A percentile compares a stretch with the other conserved stretches of the same genome.
Conservation (phyloP, 2,113 vertebrate species). For the Cottus gobio region DNA sequence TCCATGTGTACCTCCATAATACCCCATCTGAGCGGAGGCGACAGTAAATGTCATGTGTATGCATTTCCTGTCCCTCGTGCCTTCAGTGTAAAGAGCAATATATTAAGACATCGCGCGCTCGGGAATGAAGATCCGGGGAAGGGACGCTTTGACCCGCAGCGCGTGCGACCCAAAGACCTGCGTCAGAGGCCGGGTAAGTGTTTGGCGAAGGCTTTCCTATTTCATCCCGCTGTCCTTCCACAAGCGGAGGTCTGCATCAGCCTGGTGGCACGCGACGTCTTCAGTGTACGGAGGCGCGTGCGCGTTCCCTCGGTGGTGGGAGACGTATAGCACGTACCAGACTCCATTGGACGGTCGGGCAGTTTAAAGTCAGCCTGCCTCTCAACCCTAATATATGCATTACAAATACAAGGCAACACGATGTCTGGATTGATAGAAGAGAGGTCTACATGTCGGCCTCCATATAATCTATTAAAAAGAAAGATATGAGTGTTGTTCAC, state of each 20-base stretch:
- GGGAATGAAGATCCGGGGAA: constrained; percentile 4
- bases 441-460: neutral
- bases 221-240: neutral
- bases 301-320: neutral
- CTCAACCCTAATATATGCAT: accelerated
- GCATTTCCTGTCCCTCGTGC: constrained; percentile 41
- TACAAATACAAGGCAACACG: accelerated
- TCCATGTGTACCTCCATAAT: no score
- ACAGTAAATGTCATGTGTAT: neutral
- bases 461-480: accelerated
- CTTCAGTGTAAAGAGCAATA: constrained; percentile 32
- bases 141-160: constrained; percentile 29
- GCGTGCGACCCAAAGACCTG: constrained; percentile 19
- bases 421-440: accelerated
- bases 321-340: neutral
- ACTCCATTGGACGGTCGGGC: neutral
- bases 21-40: neutral
- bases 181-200: constrained; percentile 60
- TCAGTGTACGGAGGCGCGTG: neutral
- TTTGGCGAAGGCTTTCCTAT: neutral
- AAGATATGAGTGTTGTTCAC: neutral
- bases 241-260: constrained; percentile 3
- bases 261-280: neutral
- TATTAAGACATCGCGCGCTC: neutral
- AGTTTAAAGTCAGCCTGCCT: neutral